A percentile compares a stretch with the other conserved stretches of the same genome.
phyloP scores from a whole-genome alignment of 1,140 invertebrate species.

The Elymnias hypermnestra region DNA sequence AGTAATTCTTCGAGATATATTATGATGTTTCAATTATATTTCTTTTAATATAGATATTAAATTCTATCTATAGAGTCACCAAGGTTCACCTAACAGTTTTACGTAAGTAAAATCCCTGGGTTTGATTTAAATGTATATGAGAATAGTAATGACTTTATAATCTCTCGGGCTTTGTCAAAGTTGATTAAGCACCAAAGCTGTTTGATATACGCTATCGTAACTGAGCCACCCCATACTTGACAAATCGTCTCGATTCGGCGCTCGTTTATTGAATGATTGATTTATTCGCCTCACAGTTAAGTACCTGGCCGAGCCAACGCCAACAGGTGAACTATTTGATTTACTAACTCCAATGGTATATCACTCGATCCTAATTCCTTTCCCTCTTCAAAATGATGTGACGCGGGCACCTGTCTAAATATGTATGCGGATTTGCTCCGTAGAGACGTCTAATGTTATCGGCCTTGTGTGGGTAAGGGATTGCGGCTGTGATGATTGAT shows the following conservation, averaged over 20 bases:
- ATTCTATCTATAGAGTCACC: no score
- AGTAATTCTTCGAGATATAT: no score
- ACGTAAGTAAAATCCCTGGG: no score
- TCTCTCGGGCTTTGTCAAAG: not conserved
- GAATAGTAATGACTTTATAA: no score
- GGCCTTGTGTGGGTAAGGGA: conserved; percentile 26
- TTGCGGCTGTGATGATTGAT: conserved; percentile 47
- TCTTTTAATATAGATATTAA: no score
- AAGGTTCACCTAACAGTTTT: no score
- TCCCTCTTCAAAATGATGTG: conserved; percentile 65
- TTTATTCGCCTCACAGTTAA: conserved; percentile 41
- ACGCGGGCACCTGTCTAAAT: conserved; percentile 43
- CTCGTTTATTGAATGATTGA: conserved; percentile 66
- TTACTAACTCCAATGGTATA: conserved; percentile 66
- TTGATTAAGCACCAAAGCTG: not conserved
- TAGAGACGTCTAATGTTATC: conserved; percentile 33
- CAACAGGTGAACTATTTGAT: conserved; percentile 60
- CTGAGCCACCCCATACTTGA: conserved; percentile 27
- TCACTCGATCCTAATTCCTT: conserved; percentile 56
- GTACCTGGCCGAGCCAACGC: conserved; percentile 35
- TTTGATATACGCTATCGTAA: not conserved
- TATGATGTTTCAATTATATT: no score
- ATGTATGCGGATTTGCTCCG: conserved; percentile 34
- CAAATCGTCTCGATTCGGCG: conserved; percentile 42
- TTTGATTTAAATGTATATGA: no score